Evolutionary conservation across 2,797 vertebrate genomes (phyloP), one percentile per base, ranked within the genome.

Genomic region (Oreonectes daqikongensis): DNA sequence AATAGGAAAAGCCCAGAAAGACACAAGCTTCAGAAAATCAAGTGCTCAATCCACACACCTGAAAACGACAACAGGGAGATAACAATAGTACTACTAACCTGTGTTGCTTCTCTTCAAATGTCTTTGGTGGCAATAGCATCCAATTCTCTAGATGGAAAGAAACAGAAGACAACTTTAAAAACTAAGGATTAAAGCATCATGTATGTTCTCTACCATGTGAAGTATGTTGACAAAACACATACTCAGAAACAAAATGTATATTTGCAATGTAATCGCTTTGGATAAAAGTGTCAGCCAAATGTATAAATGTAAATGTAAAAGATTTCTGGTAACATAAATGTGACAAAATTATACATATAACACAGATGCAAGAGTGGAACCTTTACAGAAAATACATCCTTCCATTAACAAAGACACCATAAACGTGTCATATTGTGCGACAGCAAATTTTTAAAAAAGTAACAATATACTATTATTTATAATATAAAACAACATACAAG

Each of bases 101-200:
- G 94, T 94, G 94, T 91, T 90, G 93, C 94, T 94, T 96, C 91
- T 94, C 91, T 91, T 64, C 95, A 94, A 89, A 92, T 91, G 95
- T 99, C 97, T 99, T 98, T 98, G 96, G 96, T 98, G 94, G 95
- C 95, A 96, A 95, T 94, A 95, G 95, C 96, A 95, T 98, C 95
- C 96, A 95, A 96, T 92, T 96, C 95, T 97, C 94, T 95, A 89
- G 63, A 90, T 86, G 66, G 89, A 88, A 74, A 50, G 10, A 38
- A 28, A 42, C 26, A 24, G 1, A 81, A 5, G 30, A 20, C 14
- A 61, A 26, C 17, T 64, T 30, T 35, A 1, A 22, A 69, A n/a
- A 40, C 38, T 11, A 63, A 60, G 15, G 4, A 30, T 38, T 6
- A 1, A 53, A 15, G 46, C 40, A 35, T 17, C 18, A 59, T 15